Evolutionary conservation across 2,113 vertebrate genomes (phyloP).

Genomic region (Leiothrix lutea): DNA sequence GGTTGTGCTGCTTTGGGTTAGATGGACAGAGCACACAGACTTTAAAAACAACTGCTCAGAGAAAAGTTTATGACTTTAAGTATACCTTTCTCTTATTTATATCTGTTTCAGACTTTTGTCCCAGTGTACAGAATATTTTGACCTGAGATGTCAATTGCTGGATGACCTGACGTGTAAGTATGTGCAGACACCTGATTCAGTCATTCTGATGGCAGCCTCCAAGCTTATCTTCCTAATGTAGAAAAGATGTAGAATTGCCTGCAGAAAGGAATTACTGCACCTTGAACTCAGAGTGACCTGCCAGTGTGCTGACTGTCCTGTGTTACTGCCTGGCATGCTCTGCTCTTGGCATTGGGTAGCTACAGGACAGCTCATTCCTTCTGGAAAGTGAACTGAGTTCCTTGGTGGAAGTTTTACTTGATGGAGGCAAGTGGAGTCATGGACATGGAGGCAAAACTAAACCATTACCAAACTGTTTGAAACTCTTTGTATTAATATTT

Average conservation of each 20-base stretch:
- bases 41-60: not conserved
- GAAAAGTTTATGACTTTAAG: not conserved
- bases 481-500: not conserved
- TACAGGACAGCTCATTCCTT: not conserved
- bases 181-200: not conserved
- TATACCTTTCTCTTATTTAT: not conserved
- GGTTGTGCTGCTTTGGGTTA: not conserved
- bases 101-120: constrained; percentile 85
- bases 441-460: not conserved
- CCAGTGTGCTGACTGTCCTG: not conserved
- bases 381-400: not conserved
- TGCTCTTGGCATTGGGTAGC: not conserved
- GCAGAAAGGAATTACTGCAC: accelerated
- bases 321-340: not conserved
- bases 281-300: not conserved
- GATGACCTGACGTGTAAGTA: constrained; percentile 96
- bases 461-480: not conserved
- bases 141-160: constrained; percentile 92
- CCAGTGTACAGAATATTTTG: constrained; percentile 98
- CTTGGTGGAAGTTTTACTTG: not conserved
- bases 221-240: not conserved
- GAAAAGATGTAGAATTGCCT: not conserved
- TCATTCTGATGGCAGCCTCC: not conserved
- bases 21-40: not conserved
- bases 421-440: not conserved